Base-by-base conservation (phyloP, 2,888 invertebrate genomes). In the Rhodophaea formosa region DNA sequence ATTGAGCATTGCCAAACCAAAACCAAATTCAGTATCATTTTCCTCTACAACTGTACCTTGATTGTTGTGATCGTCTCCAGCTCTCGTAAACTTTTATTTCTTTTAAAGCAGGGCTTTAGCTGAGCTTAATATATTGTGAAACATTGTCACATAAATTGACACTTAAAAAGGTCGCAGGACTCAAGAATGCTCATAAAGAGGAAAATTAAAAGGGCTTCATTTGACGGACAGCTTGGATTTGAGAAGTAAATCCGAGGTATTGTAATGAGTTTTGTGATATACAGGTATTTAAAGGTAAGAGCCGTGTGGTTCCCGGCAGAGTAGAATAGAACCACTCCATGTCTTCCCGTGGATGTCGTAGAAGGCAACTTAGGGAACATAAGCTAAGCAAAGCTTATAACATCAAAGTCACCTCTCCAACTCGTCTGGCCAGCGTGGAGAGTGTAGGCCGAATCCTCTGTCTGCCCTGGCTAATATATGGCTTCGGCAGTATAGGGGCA, bases 91-190 rank as follows among this genome's bases (percentile, higher is more conserved):
- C 61, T 69, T 77, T 71, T 72, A 75, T 74, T 69, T 74, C 71
- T 72, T 69, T 71, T 63, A 71, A 72, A 66, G 69, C 69, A 67
- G 69, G 54, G 67, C 70, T 66, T 67, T 72, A 62, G 63, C 58
- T 67, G 66, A 76, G 68, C 69, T 74, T 78, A 76, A 75, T 79
- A 80, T 79, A 79, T 73, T 72, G 78, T 75, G 67, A 71, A 71
- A 75, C 74, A 75, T 72, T 77, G 82, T 78, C 80, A 72, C 75
- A 79, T 82, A 82, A 81, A 81, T 82, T 79, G 75, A 72, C 69
- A 79, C 79, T 78, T 79, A 77, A 80, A 80, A 79, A 72, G 75
- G 68, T 72, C 63, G 62, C 67, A 60, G 62, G 59, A 63, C 63
- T 70, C 69, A 68, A 70, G 71, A 67, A 70, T 65, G 65, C 61